A percentile compares a stretch with the other conserved stretches of the same genome.
phyloP scores from a whole-genome alignment of 2,888 invertebrate species.

The Pristionchus japonicus region DNA sequence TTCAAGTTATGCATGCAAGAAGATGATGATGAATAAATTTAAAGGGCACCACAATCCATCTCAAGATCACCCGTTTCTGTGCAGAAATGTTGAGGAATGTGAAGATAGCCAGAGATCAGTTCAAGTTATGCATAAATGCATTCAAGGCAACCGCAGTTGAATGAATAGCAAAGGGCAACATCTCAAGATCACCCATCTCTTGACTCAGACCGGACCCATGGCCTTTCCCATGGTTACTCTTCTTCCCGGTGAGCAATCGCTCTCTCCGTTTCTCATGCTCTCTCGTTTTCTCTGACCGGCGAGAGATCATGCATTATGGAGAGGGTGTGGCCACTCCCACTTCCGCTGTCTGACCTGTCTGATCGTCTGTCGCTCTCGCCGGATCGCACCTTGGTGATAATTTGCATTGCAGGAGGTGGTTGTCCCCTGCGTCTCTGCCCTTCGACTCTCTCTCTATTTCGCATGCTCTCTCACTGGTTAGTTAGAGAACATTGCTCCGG shows the following conservation, averaged over 20 bases:
- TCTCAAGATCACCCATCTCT: background rate
- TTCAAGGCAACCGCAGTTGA: background rate
- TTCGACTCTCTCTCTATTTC: background rate
- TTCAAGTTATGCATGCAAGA: background rate
- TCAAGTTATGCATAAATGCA: background rate
- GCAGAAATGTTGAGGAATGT: too few species aligned
- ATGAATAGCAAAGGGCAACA: background rate
- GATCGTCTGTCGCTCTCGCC: background rate
- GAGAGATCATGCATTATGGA: too few species aligned
- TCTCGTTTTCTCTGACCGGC: background rate
- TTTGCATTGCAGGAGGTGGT: background rate
- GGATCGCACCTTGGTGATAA: slow-evolving; percentile 3
- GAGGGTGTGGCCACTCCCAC: background rate
- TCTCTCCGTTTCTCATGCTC: background rate
- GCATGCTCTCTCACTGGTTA: background rate
- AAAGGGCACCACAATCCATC: background rate
- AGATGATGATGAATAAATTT: too few species aligned
- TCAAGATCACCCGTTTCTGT: background rate
- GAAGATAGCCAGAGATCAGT: too few species aligned
- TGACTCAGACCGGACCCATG: background rate
- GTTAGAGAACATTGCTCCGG: background rate
- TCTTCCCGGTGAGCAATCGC: background rate
- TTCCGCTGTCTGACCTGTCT: slow-evolving; percentile 1
- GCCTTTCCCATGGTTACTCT: background rate
- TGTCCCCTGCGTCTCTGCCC: slow-evolving; percentile 24